Conservation (phyloP, 2,888 invertebrate species). For the Leuctra nigra region DNA sequence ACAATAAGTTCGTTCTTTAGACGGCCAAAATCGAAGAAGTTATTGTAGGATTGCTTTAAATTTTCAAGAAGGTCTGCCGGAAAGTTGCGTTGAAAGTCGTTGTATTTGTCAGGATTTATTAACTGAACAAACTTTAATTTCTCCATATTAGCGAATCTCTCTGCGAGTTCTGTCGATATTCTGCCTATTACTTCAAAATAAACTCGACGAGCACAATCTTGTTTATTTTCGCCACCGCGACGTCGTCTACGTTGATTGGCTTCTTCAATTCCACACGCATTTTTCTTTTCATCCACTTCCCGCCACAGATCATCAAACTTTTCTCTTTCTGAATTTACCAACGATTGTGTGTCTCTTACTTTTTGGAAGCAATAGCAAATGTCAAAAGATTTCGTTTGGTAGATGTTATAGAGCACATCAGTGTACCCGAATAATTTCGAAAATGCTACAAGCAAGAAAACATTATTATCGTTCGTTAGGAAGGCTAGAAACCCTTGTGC, state of each 20-base stretch:
- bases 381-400: background rate
- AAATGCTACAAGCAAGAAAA: constrained; percentile 1
- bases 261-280: background rate
- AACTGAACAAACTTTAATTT: background rate
- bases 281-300: background rate
- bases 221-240: background rate
- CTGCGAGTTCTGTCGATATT: background rate
- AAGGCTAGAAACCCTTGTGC: background rate
- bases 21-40: background rate
- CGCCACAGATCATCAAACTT: background rate
- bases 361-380: background rate
- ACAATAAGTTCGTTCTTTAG: background rate
- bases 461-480: background rate
- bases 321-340: background rate
- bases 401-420: constrained; percentile 1
- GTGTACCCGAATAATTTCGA: background rate
- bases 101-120: background rate
- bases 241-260: background rate
- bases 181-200: constrained; percentile 4
- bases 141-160: background rate
- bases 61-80: background rate
- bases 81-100: background rate
- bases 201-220: background rate
- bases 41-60: background rate
- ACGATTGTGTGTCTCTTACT: background rate